Conservation (phyloP, 2,113 vertebrate species). For the Phocoena phocoena region DNA sequence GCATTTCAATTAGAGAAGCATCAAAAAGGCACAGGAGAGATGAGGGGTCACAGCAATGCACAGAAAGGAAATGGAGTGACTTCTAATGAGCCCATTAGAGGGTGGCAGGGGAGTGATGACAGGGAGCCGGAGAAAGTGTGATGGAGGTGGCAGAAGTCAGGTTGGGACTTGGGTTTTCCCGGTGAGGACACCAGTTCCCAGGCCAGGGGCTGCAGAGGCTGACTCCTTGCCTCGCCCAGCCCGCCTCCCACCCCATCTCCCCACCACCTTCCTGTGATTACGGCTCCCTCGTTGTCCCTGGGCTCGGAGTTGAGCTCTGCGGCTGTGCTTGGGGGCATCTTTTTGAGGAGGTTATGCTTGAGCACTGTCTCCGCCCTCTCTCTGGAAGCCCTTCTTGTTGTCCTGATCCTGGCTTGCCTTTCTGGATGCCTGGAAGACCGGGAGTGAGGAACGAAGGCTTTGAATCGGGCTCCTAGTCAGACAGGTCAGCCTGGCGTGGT, state of each 20-base stretch:
- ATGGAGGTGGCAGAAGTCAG: background rate
- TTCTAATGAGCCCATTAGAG: background rate
- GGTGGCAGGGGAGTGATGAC: background rate
- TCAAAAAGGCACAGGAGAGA: background rate
- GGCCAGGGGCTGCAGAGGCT: background rate
- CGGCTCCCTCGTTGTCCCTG: background rate
- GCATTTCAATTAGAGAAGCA: background rate
- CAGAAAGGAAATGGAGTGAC: background rate
- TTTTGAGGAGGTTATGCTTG: background rate
- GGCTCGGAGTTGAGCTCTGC: background rate
- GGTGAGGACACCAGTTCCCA: background rate
- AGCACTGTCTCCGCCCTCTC: background rate
- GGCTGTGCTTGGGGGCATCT: background rate
- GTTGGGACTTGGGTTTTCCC: background rate
- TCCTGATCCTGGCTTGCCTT: background rate
- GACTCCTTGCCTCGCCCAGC: rapidly evolving
- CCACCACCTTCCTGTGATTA: background rate
- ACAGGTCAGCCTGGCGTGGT: background rate
- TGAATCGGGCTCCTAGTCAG: background rate
- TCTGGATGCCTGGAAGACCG: background rate
- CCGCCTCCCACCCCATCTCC: too few species aligned
- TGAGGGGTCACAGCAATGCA: background rate
- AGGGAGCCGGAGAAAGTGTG: background rate
- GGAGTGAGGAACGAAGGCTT: background rate
- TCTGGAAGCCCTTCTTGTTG: background rate